These are phyloP conservation scores for Porites cylindrica DNA, from an alignment of 92 coral and sea anemone species.

Conservation along the genomic window DNA sequence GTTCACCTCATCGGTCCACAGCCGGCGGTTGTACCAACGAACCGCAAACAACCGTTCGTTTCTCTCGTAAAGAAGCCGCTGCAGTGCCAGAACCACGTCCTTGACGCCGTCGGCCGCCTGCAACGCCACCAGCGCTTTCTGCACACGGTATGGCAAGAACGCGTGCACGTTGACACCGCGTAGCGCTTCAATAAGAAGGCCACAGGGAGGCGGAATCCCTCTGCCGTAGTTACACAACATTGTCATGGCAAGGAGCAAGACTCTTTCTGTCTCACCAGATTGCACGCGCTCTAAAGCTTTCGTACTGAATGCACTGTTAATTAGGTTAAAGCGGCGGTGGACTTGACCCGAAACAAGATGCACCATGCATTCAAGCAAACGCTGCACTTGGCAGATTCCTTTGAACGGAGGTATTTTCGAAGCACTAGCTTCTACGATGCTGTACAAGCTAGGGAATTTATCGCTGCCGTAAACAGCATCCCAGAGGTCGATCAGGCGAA, in stretches of 20 bases:
- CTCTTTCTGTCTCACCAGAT: slow-evolving; percentile 85
- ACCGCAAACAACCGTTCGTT: slow-evolving; percentile 54
- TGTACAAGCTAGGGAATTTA: slow-evolving; percentile 30
- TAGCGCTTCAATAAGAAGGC: slow-evolving; percentile 37
- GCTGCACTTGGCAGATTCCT: slow-evolving; percentile 66
- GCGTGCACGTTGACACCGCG: slow-evolving; percentile 49
- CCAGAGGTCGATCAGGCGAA: slow-evolving; percentile 66
- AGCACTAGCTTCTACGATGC: slow-evolving; percentile 71
- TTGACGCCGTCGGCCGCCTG: slow-evolving; percentile 42
- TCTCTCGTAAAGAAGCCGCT: slow-evolving; percentile 46
- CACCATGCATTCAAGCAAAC: slow-evolving; percentile 69
- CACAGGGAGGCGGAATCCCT: slow-evolving; percentile 60
- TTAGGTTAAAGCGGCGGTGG: slow-evolving; percentile 66
- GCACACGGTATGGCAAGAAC: slow-evolving; percentile 59
- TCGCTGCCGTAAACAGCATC: slow-evolving; percentile 60
- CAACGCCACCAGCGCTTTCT: slow-evolving; percentile 51
- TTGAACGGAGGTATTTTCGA: slow-evolving; percentile 30
- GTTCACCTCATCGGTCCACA: slow-evolving; percentile 41
- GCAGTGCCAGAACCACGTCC: slow-evolving; percentile 68
- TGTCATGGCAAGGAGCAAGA: slow-evolving; percentile 77
- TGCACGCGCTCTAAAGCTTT: slow-evolving; percentile 43
- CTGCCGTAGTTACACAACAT: slow-evolving; percentile 93
- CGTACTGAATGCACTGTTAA: slow-evolving; percentile 65
- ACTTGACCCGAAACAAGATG: slow-evolving; percentile 77
- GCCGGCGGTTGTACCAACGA: slow-evolving; percentile 52